phyloP scores from a whole-genome alignment of 1,140 invertebrate species.

The Elymnias hypermnestra region DNA sequence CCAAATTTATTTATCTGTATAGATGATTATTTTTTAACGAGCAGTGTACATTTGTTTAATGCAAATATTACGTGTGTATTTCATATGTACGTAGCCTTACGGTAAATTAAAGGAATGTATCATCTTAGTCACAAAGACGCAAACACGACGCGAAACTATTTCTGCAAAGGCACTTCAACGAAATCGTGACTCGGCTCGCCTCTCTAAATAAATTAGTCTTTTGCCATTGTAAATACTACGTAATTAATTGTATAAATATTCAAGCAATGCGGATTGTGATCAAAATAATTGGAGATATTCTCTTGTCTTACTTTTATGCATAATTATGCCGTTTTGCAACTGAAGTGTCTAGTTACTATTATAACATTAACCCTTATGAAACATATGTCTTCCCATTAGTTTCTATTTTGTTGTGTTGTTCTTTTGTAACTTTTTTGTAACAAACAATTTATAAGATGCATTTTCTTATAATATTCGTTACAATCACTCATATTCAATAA shows the following conservation, averaged over 20 bases:
- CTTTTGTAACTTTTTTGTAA: no score
- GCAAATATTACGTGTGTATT: no score
- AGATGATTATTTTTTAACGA: no score
- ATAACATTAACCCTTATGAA: no score
- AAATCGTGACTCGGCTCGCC: slow-evolving; percentile 13
- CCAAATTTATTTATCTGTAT: no score
- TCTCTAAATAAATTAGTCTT: slow-evolving; percentile 8
- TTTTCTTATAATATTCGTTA: no score
- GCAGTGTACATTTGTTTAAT: no score
- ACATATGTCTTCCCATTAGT: no score
- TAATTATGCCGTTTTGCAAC: neutral
- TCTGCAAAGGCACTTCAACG: slow-evolving; percentile 14
- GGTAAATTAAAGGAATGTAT: slow-evolving; percentile 4
- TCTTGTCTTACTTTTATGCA: neutral
- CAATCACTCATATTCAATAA: no score
- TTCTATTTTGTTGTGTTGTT: no score
- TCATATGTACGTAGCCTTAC: neutral
- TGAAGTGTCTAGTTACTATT: no score
- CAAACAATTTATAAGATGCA: no score
- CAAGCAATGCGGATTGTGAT: neutral
- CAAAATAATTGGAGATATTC: neutral
- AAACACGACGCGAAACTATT: slow-evolving; percentile 15
- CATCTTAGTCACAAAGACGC: slow-evolving; percentile 18
- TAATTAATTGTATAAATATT: slow-evolving; percentile 4
- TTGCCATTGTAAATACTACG: slow-evolving; percentile 8